Evolutionary conservation across 2,113 vertebrate species (phyloP), one percentile per base, ranked within the genome.

Genomic region (Pseudonaja textilis): DNA sequence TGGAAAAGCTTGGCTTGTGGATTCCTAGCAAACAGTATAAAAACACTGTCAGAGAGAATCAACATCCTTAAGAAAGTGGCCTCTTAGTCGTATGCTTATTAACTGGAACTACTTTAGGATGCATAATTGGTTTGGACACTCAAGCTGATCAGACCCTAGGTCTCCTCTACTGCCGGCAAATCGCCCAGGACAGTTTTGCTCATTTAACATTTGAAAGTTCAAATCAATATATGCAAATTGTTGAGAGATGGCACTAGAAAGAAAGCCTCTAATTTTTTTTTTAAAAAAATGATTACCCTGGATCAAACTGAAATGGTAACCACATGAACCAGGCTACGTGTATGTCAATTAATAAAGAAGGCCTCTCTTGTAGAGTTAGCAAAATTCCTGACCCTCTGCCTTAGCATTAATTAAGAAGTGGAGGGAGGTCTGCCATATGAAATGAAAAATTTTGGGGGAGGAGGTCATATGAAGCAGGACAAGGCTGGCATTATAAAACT

Each of bases 31-130:
- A 96, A 93, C 93, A 93, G 94, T 89, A 94, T 95, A 95, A 96
- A 96, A 93, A 59, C 93, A 92, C 74, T 97, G 96, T 97, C 97
- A 97, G 93, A 96, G 95, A 94, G 96, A 96, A 97, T 97, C 96
- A 96, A 89, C 89, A 92, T 97, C 95, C 96, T 95, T 96, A 92
- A 94, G 93, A 95, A 95, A 91, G 94, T 95, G 94, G 94, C 94
- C 92, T 95, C 92, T 96, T 97, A 96, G 96, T 90, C 87, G 93
- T 42, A 93, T 94, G 93, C 95, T 96, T 96, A 92, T 96, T 96
- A 96, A 97, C 96, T 97, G 96, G 95, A 92, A 96, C 96, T 96
- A 96, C 89, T 95, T 94, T 87, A 1, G 45, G 91, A 54, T 0
- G 0, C 89, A 86, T 97, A 96, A 97, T 97, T 96, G 96, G 93